A percentile compares a stretch with the other conserved stretches of the same genome.
Conservation (phyloP, 1,140 invertebrate species). For the Zaprionus nigranus region DNA sequence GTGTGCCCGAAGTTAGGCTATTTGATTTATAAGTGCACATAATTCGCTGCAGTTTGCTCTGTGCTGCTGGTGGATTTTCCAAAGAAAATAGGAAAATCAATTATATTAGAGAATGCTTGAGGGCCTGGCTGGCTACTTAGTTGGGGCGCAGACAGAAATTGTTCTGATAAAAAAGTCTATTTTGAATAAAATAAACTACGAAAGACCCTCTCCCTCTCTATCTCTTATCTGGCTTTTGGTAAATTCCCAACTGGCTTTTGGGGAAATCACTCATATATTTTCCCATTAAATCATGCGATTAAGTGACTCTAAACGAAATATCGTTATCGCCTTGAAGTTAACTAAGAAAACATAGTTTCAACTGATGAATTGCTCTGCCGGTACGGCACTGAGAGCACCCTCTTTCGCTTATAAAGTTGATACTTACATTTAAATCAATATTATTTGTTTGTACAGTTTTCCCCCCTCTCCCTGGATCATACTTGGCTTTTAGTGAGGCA, state of each 20-base stretch:
- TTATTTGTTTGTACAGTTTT: slow-evolving; percentile 59
- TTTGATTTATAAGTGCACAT: slow-evolving; percentile 76
- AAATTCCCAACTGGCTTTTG: background rate
- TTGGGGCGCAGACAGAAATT: background rate
- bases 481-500: slow-evolving; percentile 45
- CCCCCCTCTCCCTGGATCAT: slow-evolving; percentile 8
- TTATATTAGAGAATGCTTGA: slow-evolving; percentile 12
- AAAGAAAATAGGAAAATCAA: slow-evolving; percentile 25
- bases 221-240: background rate
- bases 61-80: slow-evolving; percentile 40
- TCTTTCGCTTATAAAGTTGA: slow-evolving; percentile 13
- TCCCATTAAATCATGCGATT: background rate
- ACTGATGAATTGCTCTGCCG: background rate
- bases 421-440: slow-evolving; percentile 69
- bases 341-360: background rate
- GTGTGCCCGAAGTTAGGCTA: slow-evolving; percentile 65
- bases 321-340: slow-evolving; percentile 1
- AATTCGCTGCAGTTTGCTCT: slow-evolving; percentile 55
- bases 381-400: background rate
- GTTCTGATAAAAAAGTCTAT: background rate
- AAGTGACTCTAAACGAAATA: background rate
- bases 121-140: background rate
- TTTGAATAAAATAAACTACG: slow-evolving; percentile 3
- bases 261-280: background rate
- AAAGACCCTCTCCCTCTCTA: background rate